Base-by-base conservation (phyloP, 2,888 invertebrate species). In the Ganaspis brasiliensis region DNA sequence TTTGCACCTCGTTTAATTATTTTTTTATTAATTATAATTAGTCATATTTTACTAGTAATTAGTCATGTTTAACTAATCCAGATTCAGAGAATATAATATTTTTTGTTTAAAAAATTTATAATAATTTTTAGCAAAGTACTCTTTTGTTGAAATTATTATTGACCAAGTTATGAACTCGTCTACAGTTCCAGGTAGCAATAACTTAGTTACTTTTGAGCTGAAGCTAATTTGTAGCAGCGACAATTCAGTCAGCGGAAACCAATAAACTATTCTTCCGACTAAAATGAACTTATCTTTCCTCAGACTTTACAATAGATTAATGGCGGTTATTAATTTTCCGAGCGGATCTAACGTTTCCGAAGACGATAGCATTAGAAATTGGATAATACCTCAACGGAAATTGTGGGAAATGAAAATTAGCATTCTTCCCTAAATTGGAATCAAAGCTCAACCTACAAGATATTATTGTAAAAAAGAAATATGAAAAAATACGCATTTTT, bases 301-400 rank as follows among this genome's bases (percentile, higher is more conserved):
- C 14, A 21, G 63, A 3, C 63, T 21, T 63, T 40, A 37, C 37
- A 24, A 63, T 21, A 19, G 40, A 63, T 19, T 61, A 61, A 37
- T 61, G 37, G 35, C 19, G 6, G 19, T 37, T 21, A 61, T 61
- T 61, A 37, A 61, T 63, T 63, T 19, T 63, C 19, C 14, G 14
- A 40, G 8, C 63, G 21, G 35, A 37, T 35, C 35, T 63, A 63
- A 19, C 37, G 12, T 63, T 40, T 40, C 24, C 37, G 21, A 2
- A 40, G 21, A 12, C 21, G 21, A 63, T 40, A 63, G 37, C 63
- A 35, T 63, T 37, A 37, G 63, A 63, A 63, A 40, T 37, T 63
- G 40, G 19, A 14, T 63, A 63, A 40, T 40, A 40, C 21, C 61
- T 37, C 3, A 31, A 61, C 2, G 10, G 35, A 26, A 49, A 61